Evolutionary conservation across 2,797 vertebrate genomes (phyloP).

Genomic region (Phataginus tetradactyla): DNA sequence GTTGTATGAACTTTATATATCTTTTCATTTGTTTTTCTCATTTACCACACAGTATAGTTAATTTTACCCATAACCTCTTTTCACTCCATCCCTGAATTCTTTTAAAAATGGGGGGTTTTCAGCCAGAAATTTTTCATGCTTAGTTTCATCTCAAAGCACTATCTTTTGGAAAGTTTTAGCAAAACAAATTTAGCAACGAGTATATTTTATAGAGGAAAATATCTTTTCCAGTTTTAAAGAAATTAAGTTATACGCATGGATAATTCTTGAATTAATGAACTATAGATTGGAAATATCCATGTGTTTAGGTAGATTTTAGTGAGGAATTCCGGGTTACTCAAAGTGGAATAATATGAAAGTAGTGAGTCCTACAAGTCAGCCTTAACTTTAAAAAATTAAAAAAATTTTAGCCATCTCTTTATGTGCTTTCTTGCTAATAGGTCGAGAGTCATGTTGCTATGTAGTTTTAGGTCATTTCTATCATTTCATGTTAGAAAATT

Average conservation of each 20-base stretch:
- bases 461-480: not conserved
- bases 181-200: not conserved
- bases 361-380: not conserved
- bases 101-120: not conserved
- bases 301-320: conserved; percentile 28
- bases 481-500: not conserved
- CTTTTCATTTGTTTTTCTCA: not conserved
- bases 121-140: conserved; percentile 12
- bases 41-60: not conserved
- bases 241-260: not conserved
- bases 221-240: conserved; percentile 15
- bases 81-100: not conserved
- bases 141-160: conserved; percentile 34
- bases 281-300: not conserved
- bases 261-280: not conserved
- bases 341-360: not conserved
- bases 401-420: not conserved
- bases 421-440: not conserved
- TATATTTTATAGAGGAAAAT: conserved; percentile 4
- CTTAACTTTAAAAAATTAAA: not conserved
- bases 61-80: conserved; percentile 17
- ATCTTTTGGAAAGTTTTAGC: not conserved
- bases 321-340: conserved; percentile 22
- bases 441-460: not conserved
- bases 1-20: not conserved